Percentiles rank a stretch among this genome's conserved stretches.
phyloP scores from a whole-genome alignment of 2,888 invertebrate species.

The Nemoura dubitans region DNA sequence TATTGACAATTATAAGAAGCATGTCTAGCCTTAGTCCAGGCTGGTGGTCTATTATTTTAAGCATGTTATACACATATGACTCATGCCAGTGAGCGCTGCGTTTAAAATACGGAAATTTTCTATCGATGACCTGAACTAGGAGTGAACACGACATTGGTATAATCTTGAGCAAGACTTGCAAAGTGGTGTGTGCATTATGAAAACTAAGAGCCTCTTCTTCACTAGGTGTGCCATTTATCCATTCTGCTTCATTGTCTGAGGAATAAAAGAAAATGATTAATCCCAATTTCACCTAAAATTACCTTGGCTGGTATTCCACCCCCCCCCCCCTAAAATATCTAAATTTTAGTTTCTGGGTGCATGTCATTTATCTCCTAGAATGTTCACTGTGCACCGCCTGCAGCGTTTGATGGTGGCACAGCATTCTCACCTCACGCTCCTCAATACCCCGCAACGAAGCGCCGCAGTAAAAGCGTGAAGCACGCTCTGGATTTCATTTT shows the following conservation, averaged over 20 bases:
- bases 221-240: slow-evolving; percentile 69
- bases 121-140: slow-evolving; percentile 70
- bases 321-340: too few species aligned
- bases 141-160: slow-evolving; percentile 75
- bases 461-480: too few species aligned
- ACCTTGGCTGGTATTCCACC: too few species aligned
- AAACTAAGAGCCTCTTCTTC: slow-evolving; percentile 66
- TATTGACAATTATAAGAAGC: slow-evolving; percentile 77
- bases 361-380: too few species aligned
- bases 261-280: too few species aligned
- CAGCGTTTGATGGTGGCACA: too few species aligned
- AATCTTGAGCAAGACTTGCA: slow-evolving; percentile 62
- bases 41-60: slow-evolving; percentile 79
- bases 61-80: slow-evolving; percentile 79
- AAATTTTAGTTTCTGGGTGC: too few species aligned
- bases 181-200: slow-evolving; percentile 70
- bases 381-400: too few species aligned
- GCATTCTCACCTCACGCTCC: too few species aligned
- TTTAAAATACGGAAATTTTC: slow-evolving; percentile 80
- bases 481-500: too few species aligned
- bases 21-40: slow-evolving; percentile 75
- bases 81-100: slow-evolving; percentile 73
- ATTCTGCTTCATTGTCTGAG: slow-evolving; percentile 62
- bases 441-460: too few species aligned
- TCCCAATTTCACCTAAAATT: too few species aligned